phyloP scores from a whole-genome alignment of 2,888 invertebrate species.

The Erebia palarica region DNA sequence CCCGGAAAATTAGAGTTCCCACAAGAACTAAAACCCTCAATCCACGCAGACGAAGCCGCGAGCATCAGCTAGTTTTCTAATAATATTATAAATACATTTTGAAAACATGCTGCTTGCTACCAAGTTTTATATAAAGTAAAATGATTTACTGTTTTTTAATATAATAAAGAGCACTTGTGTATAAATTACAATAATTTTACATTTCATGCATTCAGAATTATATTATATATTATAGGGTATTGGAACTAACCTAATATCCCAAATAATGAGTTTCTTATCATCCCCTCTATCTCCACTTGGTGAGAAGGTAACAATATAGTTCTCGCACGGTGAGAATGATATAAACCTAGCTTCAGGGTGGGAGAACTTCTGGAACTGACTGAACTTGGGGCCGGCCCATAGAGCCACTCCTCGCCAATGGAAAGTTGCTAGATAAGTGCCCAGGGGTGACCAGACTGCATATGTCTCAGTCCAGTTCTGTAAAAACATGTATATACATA shows the following conservation, averaged over 20 bases:
- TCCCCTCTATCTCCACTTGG: slow-evolving; percentile 88
- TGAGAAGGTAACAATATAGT: slow-evolving; percentile 97
- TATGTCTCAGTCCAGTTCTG: slow-evolving; percentile 98
- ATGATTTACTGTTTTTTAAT: too few species aligned
- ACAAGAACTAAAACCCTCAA: too few species aligned
- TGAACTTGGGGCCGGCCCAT: slow-evolving; percentile 98
- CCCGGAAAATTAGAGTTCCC: too few species aligned
- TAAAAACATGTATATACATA: not conserved
- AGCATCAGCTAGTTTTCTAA: too few species aligned
- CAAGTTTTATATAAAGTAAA: too few species aligned
- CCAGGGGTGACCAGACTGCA: slow-evolving; percentile 98
- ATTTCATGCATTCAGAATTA: not conserved
- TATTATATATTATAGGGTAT: not conserved
- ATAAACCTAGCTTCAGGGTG: slow-evolving; percentile 96
- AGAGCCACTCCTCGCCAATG: slow-evolving; percentile 97
- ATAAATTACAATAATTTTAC: slow-evolving; percentile 6
- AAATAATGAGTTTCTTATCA: slow-evolving; percentile 94
- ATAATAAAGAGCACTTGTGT: not conserved
- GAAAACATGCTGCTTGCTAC: too few species aligned
- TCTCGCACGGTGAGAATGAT: slow-evolving; percentile 98
- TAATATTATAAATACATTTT: too few species aligned
- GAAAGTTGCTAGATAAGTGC: slow-evolving; percentile 97
- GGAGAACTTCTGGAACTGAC: slow-evolving; percentile 94
- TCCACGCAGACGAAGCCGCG: too few species aligned
- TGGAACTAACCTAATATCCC: slow-evolving; percentile 92